Conservation (phyloP, 2,888 invertebrate genomes). For the Archips crataeganus region DNA sequence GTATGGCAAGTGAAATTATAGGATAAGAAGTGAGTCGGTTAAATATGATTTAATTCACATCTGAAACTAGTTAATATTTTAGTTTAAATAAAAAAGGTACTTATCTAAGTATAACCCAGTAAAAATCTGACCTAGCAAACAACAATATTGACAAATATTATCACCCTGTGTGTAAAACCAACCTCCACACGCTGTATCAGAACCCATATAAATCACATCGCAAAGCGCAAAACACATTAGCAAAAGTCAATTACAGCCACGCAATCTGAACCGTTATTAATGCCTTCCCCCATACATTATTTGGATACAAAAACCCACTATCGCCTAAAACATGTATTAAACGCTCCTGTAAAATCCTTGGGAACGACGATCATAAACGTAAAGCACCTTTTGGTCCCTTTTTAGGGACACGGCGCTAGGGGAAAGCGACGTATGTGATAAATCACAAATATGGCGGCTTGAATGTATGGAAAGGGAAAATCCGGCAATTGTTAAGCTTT, state of each 20-base stretch:
- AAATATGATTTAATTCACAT: no score
- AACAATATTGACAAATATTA: background rate
- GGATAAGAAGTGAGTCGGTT: no score
- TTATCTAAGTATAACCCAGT: no score
- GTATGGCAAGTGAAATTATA: no score
- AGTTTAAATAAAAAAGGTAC: no score
- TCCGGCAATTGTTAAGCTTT: constrained; percentile 21
- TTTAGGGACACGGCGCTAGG: constrained; percentile 22
- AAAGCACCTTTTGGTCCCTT: constrained; percentile 42
- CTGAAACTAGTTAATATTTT: no score
- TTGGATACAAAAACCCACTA: constrained; percentile 38
- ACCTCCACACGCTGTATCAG: background rate
- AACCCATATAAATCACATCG: constrained; percentile 29
- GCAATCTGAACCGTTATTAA: constrained; percentile 36
- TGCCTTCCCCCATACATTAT: constrained; percentile 36
- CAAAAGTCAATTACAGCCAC: constrained; percentile 38
- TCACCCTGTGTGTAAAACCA: background rate
- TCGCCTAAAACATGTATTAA: constrained; percentile 41
- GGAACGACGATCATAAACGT: constrained; percentile 36
- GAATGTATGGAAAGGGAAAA: constrained; percentile 21
- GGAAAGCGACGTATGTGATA: constrained; percentile 35
- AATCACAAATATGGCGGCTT: constrained; percentile 28
- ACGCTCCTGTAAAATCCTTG: constrained; percentile 30
- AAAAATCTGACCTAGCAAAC: background rate
- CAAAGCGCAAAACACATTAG: constrained; percentile 42